Evolutionary conservation across 2,888 invertebrate species (phyloP).

Genomic region (Drosophila phalerata): DNA sequence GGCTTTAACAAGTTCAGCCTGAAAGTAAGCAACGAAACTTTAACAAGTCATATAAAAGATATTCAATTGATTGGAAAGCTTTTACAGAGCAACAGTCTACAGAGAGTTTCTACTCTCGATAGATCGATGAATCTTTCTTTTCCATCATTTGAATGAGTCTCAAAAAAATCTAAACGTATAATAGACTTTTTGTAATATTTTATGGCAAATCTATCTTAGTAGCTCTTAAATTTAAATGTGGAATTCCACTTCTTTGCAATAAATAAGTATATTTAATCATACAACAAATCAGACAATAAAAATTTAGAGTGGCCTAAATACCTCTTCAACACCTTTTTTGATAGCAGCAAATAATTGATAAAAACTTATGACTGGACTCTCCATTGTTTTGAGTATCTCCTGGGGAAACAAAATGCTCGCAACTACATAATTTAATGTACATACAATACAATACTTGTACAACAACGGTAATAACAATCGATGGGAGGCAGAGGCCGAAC

Average conservation of each 20-base stretch:
- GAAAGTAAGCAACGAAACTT: not conserved
- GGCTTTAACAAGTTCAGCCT: not conserved
- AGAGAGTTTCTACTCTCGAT: too few relatives aligned
- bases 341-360: conserved; percentile 29
- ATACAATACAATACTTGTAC: not conserved
- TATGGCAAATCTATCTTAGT: too few relatives aligned
- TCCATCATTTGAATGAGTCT: too few relatives aligned
- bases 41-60: not conserved
- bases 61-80: not conserved
- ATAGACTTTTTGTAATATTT: too few relatives aligned
- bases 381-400: conserved; percentile 60
- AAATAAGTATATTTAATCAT: not conserved
- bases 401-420: conserved; percentile 18
- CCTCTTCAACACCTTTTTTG: conserved; percentile 54
- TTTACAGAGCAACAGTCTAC: too few relatives aligned
- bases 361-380: conserved; percentile 32
- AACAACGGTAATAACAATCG: conserved; percentile 52
- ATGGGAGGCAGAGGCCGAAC: conserved; percentile 5
- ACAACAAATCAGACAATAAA: conserved; percentile 2
- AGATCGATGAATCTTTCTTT: too few relatives aligned
- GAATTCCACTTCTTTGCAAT: too few relatives aligned
- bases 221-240: too few relatives aligned
- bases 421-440: conserved; percentile 74
- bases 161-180: too few relatives aligned
- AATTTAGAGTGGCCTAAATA: conserved; percentile 15